These are phyloP conservation scores for Tachystola acroxantha DNA, from an alignment of 2,888 invertebrate species.

Conservation along the genomic window DNA sequence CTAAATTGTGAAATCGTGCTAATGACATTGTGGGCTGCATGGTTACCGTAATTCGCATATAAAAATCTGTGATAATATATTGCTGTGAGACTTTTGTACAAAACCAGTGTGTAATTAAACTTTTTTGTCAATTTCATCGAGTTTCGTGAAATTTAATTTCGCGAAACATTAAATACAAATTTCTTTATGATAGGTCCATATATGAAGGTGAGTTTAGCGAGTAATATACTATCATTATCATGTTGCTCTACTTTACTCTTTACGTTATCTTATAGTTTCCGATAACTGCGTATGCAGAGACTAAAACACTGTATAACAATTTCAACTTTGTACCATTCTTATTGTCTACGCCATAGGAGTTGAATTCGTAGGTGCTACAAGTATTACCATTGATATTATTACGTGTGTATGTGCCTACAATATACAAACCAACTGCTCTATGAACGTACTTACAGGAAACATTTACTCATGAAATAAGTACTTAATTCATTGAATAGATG, in stretches of 20 bases:
- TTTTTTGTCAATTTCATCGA: constrained; percentile 24
- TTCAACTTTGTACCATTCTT: too few relatives aligned
- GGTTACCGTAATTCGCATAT: constrained; percentile 42
- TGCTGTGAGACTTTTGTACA: constrained; percentile 55
- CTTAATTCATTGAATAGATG: too few relatives aligned
- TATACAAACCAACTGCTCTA: too few relatives aligned
- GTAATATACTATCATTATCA: constrained; percentile 23
- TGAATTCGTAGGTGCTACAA: too few relatives aligned
- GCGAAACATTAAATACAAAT: constrained; percentile 58
- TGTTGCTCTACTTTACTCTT: constrained; percentile 7
- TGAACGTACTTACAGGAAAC: too few relatives aligned
- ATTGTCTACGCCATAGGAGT: too few relatives aligned
- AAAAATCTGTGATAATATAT: constrained; percentile 63
- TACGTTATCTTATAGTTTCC: constrained; percentile 1
- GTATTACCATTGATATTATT: too few relatives aligned
- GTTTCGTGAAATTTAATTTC: constrained; percentile 73
- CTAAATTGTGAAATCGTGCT: constrained; percentile 47
- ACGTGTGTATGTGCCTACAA: too few relatives aligned
- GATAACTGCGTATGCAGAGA: too few relatives aligned
- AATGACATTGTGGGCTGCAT: constrained; percentile 48
- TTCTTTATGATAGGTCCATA: constrained; percentile 77
- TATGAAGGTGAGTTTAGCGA: constrained; percentile 72
- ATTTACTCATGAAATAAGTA: too few relatives aligned
- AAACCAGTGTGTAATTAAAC: constrained; percentile 17
- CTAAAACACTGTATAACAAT: too few relatives aligned